Conservation (phyloP, 2,888 invertebrate genomes). For the Microctonus aethiopoides region DNA sequence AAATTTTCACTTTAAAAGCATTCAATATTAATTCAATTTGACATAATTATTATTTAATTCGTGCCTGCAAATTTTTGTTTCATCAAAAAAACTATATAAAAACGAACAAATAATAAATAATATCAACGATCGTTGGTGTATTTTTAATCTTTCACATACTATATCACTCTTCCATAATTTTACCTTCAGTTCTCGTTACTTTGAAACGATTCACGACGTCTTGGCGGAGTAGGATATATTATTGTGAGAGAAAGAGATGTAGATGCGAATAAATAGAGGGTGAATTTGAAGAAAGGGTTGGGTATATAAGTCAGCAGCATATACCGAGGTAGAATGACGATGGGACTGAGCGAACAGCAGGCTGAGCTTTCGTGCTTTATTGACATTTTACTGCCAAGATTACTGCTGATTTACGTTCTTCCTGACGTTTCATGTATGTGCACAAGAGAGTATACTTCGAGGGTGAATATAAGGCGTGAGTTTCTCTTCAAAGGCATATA, state of each 20-base stretch:
- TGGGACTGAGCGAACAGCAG: not conserved
- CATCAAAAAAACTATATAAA: constrained; percentile 12
- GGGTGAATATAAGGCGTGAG: too few species aligned
- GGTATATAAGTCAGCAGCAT: too few species aligned
- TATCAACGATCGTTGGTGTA: constrained; percentile 10
- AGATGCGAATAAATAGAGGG: not conserved
- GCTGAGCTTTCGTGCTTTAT: constrained; percentile 45
- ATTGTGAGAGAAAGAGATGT: not conserved
- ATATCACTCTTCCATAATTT: constrained; percentile 8
- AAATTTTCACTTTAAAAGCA: too few species aligned
- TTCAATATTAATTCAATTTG: too few species aligned
- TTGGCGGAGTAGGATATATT: constrained; percentile 16
- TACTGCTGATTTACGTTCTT: constrained; percentile 53
- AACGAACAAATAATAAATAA: not conserved
- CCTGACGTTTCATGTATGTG: constrained; percentile 21
- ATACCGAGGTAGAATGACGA: not conserved
- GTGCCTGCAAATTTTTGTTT: too few species aligned
- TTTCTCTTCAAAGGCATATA: not conserved
- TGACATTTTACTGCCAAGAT: constrained; percentile 55
- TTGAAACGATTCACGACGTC: not conserved
- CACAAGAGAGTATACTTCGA: not conserved
- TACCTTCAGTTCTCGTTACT: constrained; percentile 14
- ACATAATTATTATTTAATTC: too few species aligned
- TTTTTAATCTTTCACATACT: not conserved
- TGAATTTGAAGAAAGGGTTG: not conserved